Percentiles rank a stretch among this genome's conserved stretches.
Evolutionary conservation across 2,888 invertebrate genomes (phyloP).

Genomic region (Tipula confusa): DNA sequence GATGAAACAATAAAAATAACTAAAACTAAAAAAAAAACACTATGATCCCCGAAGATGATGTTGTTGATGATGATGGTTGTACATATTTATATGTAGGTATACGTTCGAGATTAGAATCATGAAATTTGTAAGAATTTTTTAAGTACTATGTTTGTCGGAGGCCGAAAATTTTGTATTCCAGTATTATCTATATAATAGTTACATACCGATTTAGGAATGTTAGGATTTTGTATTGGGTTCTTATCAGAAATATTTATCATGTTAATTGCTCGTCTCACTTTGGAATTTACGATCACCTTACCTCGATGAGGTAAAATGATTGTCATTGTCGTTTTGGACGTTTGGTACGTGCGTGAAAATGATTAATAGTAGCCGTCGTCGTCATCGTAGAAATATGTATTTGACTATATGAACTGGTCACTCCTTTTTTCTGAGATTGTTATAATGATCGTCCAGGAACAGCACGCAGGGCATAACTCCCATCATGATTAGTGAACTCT

Average conservation of each 20-base stretch:
- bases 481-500: too few relatives aligned
- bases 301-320: too few relatives aligned
- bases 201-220: neutral
- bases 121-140: conserved; percentile 25
- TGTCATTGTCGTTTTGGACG: too few relatives aligned
- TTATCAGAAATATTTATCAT: neutral
- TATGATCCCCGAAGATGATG: neutral
- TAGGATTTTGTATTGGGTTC: neutral
- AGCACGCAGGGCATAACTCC: too few relatives aligned
- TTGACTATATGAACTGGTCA: too few relatives aligned
- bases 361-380: too few relatives aligned
- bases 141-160: conserved; percentile 25
- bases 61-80: neutral
- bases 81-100: neutral
- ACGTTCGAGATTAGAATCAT: conserved; percentile 12
- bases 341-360: too few relatives aligned
- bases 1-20: neutral
- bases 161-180: neutral
- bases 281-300: too few relatives aligned
- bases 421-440: too few relatives aligned
- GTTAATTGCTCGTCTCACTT: neutral
- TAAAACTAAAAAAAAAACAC: neutral
- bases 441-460: too few relatives aligned
- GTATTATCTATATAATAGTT: neutral
- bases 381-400: too few relatives aligned